These are phyloP conservation scores for Aphidius colemani DNA, from an alignment of 2,888 invertebrate species.

Conservation along the genomic window DNA sequence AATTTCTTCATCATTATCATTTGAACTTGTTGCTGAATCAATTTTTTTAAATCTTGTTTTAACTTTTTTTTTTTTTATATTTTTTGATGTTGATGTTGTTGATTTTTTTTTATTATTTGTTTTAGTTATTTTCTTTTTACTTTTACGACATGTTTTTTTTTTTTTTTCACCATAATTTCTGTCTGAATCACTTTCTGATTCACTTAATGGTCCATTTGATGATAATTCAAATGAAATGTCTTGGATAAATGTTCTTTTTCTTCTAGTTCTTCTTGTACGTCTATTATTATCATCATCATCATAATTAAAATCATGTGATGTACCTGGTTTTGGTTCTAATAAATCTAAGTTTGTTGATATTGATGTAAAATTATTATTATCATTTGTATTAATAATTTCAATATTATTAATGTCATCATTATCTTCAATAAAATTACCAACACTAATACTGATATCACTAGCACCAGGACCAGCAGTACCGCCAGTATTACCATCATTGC, in stretches of 20 bases:
- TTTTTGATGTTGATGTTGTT: slow-evolving; percentile 10
- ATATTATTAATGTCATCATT: not conserved
- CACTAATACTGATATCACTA: not conserved
- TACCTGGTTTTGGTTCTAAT: slow-evolving; percentile 27
- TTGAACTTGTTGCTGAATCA: slow-evolving; percentile 2
- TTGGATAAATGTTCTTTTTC: not conserved
- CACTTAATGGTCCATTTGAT: slow-evolving; percentile 21
- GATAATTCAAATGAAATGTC: slow-evolving; percentile 8
- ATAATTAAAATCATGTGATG: slow-evolving; percentile 27
- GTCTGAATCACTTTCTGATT: slow-evolving; percentile 39
- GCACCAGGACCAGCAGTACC: no score
- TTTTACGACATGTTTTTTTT: slow-evolving; percentile 18
- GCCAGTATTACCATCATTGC: slow-evolving; percentile 42
- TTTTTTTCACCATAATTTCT: slow-evolving; percentile 36
- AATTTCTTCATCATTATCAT: slow-evolving; percentile 8
- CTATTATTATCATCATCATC: not conserved
- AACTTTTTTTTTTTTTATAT: slow-evolving; percentile 1
- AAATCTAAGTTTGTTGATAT: slow-evolving; percentile 4
- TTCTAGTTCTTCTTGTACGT: slow-evolving; percentile 22
- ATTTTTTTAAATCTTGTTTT: not conserved
- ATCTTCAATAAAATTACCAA: slow-evolving; percentile 21
- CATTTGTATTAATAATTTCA: no score
- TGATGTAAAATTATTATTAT: slow-evolving; percentile 1
- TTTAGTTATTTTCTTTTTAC: slow-evolving; percentile 26
- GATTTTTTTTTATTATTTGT: slow-evolving; percentile 31